Base-by-base conservation (phyloP, 2,797 vertebrate species). In the Poecilia velifera region DNA sequence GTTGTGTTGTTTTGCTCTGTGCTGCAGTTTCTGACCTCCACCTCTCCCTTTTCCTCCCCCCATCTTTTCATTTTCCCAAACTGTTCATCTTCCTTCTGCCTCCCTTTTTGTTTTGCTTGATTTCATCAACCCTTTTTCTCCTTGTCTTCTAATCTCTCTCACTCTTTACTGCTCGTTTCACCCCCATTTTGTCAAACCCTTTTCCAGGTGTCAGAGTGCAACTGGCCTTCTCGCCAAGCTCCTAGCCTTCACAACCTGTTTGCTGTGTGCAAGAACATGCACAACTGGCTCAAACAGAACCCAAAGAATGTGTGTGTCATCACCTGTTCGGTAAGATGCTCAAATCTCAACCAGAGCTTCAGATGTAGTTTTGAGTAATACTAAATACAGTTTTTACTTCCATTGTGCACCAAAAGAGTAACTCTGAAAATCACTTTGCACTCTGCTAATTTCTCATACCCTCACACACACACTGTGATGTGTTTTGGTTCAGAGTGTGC, bases 291-390 rank as follows among this genome's bases (percentile, higher is more conserved):
- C 79, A 97, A 98, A 79, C 98, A 99, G 95, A 99, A 99, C 90
- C 98, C 98, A 91, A 99, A 98, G 95, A 99, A 99, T 13, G 97
- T 99, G 84, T 99, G 98, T 88, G 98, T 99, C 91, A 98, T 99
- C 91, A 98, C 99, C 90, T 99, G 98, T 94, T 98, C 98, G 97
- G 98, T 99, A 96, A 97, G 98, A 82, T 86, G 46, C 8, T 9
- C 9, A 71, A 51, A 59, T 53, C 22, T 78, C 7, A 39, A 36
- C 36, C 36, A 10, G 16, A 16, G n/a, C 66, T 73, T 1, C 43
- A 45, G 18, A 76, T 51, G 51, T n/a, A 7, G 31, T 49, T 43
- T 57, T 16, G 45, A 46, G 4, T 51, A 22, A 39, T 25, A 25
- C 12, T 55, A 34, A 43, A 36, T 53, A 3, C 5, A 45, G 14